phyloP scores from a whole-genome alignment of 1,140 invertebrate species.

The Diuraphis noxia region DNA sequence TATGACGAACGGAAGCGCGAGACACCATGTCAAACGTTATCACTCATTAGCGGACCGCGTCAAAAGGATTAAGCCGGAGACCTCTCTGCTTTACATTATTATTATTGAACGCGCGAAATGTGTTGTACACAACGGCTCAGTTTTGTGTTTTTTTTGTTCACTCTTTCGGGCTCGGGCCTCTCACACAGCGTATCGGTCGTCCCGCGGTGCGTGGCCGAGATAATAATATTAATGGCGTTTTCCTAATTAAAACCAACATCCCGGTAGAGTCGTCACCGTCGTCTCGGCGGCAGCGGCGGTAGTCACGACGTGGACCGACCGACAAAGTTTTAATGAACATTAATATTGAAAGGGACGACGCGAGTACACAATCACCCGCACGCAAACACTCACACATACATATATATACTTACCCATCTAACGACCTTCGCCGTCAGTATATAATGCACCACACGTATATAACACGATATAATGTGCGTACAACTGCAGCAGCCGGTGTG shows the following conservation, averaged over 20 bases:
- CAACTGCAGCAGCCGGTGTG: neutral
- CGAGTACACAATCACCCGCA: neutral
- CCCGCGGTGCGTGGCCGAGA: neutral
- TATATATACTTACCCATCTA: neutral
- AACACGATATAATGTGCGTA: neutral
- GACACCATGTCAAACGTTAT: neutral
- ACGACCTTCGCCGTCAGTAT: neutral
- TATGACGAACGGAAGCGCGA: neutral
- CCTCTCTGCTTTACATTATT: neutral
- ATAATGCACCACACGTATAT: neutral
- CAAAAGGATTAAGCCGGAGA: neutral
- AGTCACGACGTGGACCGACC: neutral
- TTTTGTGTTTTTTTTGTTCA: neutral
- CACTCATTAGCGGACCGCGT: neutral
- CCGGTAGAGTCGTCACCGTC: constrained; percentile 4
- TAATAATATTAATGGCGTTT: constrained; percentile 38
- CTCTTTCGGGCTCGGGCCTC: neutral
- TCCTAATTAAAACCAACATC: constrained; percentile 49
- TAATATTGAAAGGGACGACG: constrained; percentile 40
- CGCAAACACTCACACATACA: neutral
- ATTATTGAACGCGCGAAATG: neutral
- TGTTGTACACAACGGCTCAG: neutral
- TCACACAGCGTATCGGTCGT: neutral
- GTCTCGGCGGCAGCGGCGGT: neutral
- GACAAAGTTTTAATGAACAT: constrained; percentile 52